Conservation (phyloP, 1,140 invertebrate genomes). For the Nephotettix cincticeps region DNA sequence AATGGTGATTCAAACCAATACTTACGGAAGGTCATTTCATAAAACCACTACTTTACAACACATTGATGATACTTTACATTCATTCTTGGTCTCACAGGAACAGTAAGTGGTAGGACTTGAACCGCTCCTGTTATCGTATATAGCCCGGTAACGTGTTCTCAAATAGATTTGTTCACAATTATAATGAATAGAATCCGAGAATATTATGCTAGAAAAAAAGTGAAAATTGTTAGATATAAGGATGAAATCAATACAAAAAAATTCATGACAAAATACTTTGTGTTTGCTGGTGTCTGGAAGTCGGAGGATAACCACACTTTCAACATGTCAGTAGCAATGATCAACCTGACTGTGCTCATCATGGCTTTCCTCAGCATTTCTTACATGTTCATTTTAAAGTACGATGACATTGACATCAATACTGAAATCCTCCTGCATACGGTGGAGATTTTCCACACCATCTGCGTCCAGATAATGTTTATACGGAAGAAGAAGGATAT, state of each 20-base stretch:
- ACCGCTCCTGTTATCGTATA: no score
- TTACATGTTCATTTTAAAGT: constrained; percentile 5
- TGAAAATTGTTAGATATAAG: no score
- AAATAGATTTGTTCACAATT: no score
- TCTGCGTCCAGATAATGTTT: background rate
- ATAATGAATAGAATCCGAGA: no score
- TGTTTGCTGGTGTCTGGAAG: constrained; percentile 6
- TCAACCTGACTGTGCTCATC: background rate
- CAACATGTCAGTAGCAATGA: background rate
- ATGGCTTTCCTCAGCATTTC: background rate
- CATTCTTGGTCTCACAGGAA: no score
- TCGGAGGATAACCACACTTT: background rate
- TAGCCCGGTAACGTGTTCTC: no score
- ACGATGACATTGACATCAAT: constrained; percentile 10
- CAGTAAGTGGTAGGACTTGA: no score
- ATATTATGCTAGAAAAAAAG: no score
- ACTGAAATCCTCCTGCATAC: background rate
- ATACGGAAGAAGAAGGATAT: background rate
- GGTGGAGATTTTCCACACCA: background rate
- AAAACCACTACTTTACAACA: no score
- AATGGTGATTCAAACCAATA: no score
- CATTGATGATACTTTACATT: no score
- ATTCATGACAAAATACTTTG: background rate
- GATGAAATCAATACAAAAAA: background rate
- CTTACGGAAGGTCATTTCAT: no score